Conservation (phyloP, 2,797 vertebrate species). For the Sebastes iracundus region DNA sequence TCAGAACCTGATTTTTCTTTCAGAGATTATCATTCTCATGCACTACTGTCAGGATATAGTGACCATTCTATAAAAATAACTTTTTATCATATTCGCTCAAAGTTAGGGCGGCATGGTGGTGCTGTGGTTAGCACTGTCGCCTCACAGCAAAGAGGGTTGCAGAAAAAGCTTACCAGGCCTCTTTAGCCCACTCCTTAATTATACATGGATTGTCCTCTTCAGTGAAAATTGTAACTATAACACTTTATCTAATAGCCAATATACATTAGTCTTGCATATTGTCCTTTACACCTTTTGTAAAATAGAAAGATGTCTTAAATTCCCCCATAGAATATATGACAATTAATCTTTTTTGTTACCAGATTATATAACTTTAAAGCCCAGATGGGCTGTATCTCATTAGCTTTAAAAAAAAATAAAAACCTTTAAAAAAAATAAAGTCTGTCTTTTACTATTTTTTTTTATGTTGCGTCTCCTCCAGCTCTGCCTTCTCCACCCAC, state of each 20-base stretch:
- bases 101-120: no score
- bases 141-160: no score
- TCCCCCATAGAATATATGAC: background rate
- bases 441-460: constrained; percentile 9
- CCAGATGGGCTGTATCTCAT: constrained; percentile 3
- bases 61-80: no score
- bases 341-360: background rate
- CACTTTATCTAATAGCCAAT: background rate
- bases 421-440: background rate
- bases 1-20: no score
- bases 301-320: background rate
- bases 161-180: background rate
- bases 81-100: no score
- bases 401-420: background rate
- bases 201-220: background rate
- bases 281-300: background rate
- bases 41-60: no score
- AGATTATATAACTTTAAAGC: constrained; percentile 24
- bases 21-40: no score
- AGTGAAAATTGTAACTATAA: background rate
- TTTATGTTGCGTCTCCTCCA: background rate
- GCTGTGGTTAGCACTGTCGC: no score
- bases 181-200: background rate
- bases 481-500: constrained; percentile 31
- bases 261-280: background rate